Evolutionary conservation across 2,113 vertebrate species (phyloP).

Genomic region (Salvator merianae): DNA sequence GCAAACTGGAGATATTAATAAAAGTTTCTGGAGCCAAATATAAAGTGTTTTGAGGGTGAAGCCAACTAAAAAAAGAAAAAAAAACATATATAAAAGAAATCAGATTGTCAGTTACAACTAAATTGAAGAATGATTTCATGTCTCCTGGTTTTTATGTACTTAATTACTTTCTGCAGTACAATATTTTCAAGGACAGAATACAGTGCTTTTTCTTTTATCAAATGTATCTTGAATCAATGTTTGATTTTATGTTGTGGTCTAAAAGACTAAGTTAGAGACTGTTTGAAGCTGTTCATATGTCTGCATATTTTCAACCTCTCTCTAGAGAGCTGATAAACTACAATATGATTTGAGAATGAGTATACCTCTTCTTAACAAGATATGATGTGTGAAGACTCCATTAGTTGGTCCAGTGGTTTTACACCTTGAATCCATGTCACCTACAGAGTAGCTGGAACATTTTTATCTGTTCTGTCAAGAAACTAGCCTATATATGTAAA

Average conservation of each 20-base stretch:
- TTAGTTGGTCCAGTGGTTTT: constrained; percentile 67
- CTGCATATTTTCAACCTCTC: not conserved
- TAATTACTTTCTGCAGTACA: constrained; percentile 24
- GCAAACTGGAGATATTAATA: constrained; percentile 2
- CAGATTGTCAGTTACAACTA: constrained; percentile 17
- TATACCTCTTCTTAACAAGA: constrained; percentile 60
- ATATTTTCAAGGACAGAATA: constrained; percentile 4
- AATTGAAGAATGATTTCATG: constrained; percentile 5
- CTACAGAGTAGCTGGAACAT: constrained; percentile 58
- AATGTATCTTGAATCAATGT: constrained; percentile 24
- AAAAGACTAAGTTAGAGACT: constrained; percentile 39
- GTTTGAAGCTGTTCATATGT: constrained; percentile 1
- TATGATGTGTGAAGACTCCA: constrained; percentile 61
- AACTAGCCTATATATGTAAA: constrained; percentile 63
- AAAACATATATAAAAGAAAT: not conserved
- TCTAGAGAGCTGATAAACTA: constrained; percentile 47
- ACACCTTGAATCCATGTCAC: constrained; percentile 50
- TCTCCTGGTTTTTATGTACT: not conserved
- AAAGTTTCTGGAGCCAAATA: not conserved
- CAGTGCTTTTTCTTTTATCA: not conserved
- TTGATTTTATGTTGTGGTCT: constrained; percentile 25
- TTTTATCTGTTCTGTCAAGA: constrained; percentile 67
- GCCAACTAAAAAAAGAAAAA: not conserved
- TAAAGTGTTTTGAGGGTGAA: not conserved
- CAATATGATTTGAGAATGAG: constrained; percentile 46